Conservation (phyloP, 2,888 invertebrate species). For the Hirtodrosophila alboralis region DNA sequence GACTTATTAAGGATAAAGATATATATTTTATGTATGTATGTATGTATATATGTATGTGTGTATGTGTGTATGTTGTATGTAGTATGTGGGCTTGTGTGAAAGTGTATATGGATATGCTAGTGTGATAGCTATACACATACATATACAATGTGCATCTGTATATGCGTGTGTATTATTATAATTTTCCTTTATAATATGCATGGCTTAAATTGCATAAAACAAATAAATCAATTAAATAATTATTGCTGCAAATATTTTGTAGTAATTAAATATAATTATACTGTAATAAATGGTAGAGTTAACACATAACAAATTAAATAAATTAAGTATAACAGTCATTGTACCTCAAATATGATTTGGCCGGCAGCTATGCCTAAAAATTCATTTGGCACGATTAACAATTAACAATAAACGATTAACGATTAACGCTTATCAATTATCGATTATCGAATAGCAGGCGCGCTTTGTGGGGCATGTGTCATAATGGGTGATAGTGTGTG, state of each 20-base stretch:
- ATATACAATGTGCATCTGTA: constrained; percentile 4
- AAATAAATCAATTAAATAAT: constrained; percentile 8
- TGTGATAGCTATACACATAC: not conserved
- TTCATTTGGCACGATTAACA: constrained; percentile 34
- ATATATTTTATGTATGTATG: constrained; percentile 18
- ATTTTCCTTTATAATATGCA: constrained; percentile 9
- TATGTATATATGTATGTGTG: not conserved
- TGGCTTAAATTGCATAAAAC: constrained; percentile 30
- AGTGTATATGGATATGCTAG: constrained; percentile 7
- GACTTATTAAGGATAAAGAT: constrained; percentile 21
- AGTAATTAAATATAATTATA: constrained; percentile 13
- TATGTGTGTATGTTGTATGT: not conserved
- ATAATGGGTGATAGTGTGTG: constrained; percentile 18
- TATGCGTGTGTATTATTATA: constrained; percentile 11
- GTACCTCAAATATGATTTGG: constrained; percentile 43
- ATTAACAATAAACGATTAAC: too few species aligned
- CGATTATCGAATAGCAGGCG: constrained; percentile 15
- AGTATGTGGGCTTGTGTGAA: not conserved
- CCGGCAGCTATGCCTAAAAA: constrained; percentile 33
- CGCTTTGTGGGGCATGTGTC: constrained; percentile 24
- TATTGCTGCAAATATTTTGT: constrained; percentile 21
- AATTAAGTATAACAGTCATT: constrained; percentile 33
- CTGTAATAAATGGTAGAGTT: constrained; percentile 36
- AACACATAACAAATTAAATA: constrained; percentile 33
- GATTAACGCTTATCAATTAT: not conserved